phyloP scores from a whole-genome alignment of 2,113 vertebrate genomes.

The Cryptomyrus ogoouensis region DNA sequence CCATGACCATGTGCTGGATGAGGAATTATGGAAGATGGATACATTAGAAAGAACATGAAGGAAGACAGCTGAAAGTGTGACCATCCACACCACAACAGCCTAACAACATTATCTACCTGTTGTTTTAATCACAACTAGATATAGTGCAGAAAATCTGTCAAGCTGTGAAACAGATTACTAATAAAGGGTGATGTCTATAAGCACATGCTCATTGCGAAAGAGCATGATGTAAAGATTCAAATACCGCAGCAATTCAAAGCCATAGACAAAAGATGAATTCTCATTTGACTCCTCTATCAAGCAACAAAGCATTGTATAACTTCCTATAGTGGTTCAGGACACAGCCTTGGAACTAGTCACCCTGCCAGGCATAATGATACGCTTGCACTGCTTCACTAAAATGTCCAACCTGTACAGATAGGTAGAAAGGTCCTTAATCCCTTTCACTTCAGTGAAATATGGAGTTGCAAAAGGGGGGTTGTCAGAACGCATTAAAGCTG shows the following conservation, averaged over 20 bases:
- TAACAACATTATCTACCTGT: not conserved
- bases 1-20: not conserved
- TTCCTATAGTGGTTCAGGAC: not conserved
- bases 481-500: not conserved
- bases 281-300: not conserved
- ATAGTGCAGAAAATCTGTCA: not conserved
- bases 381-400: not conserved
- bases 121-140: not conserved
- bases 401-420: not conserved
- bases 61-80: not conserved
- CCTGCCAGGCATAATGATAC: not conserved
- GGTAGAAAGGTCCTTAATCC: not conserved
- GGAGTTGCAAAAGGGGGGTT: not conserved
- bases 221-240: not conserved
- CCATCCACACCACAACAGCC: not conserved
- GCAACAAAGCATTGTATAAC: not conserved
- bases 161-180: not conserved
- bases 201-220: not conserved
- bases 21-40: not conserved
- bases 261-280: not conserved
- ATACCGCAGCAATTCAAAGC: not conserved
- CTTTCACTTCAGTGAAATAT: not conserved
- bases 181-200: not conserved
- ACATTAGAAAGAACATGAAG: not conserved
- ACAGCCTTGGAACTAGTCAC: not conserved